Percentiles rank a stretch among this genome's conserved stretches.
Evolutionary conservation across 2,888 invertebrate genomes (phyloP).

Genomic region (Chrysolina oricalcia): DNA sequence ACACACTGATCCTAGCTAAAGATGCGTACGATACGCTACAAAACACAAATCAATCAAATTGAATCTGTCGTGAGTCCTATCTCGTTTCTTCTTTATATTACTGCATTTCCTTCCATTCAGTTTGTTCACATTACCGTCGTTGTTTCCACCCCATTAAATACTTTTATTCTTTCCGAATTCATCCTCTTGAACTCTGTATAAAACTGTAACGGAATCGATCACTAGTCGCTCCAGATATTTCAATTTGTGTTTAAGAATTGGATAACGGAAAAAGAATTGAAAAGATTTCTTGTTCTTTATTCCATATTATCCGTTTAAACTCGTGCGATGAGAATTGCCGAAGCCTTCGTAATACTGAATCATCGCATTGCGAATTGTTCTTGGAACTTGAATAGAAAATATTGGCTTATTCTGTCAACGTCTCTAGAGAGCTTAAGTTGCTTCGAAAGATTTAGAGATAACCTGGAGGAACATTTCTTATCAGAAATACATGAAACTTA

Average conservation of each 20-base stretch:
- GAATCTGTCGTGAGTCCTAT: background rate
- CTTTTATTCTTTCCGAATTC: background rate
- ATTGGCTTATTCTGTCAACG: too few species aligned
- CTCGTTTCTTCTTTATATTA: background rate
- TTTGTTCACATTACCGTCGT: background rate
- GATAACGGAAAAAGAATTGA: too few species aligned
- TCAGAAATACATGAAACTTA: too few species aligned
- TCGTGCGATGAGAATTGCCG: background rate
- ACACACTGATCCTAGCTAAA: background rate
- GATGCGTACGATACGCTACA: background rate
- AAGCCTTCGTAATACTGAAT: too few species aligned
- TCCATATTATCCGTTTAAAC: background rate
- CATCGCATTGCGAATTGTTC: too few species aligned
- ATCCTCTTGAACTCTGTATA: background rate
- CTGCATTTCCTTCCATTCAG: background rate
- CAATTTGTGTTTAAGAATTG: background rate
- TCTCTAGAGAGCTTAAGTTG: too few species aligned
- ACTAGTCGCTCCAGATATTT: background rate
- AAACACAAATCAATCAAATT: background rate
- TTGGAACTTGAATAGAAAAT: too few species aligned
- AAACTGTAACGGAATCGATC: background rate
- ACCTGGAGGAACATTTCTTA: too few species aligned
- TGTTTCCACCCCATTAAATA: background rate
- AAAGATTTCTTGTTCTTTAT: too few species aligned
- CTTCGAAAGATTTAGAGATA: too few species aligned